Base-by-base conservation (phyloP, 2,113 vertebrate species). In the Otocyon megalotis region DNA sequence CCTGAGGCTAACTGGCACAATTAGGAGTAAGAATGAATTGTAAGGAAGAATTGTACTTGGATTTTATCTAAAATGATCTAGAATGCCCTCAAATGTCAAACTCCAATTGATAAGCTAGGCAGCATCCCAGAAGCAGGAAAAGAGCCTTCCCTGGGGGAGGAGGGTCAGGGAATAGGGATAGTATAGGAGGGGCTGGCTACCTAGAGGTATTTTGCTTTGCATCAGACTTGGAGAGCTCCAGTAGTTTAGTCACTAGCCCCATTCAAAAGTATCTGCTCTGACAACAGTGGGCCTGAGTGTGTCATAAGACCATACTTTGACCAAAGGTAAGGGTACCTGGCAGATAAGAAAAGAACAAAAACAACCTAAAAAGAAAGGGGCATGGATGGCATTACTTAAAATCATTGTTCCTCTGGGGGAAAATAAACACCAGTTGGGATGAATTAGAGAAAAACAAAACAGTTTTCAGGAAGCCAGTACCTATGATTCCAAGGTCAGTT, bases 361-460 rank as follows among this genome's bases (percentile, higher is more conserved):
- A n/a, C 56, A n/a, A 76, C 43, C 72, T 62, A 69, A 67, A 76
- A 93, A 69, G 53, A 60, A 85, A 90, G 43, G 17, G 53, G 0
- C 9, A 72, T 37, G 16, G 53, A 48, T 56, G 53, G 5, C n/a
- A 74, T 72, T 84, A 80, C 69, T 91, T 91, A 37, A 80, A 94
- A 76, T 43, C 19, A 91, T n/a, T 76, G 11, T 88, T 94, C 17
- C 16, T 19, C 28, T 71, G 54, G n/a, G 69, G 28, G 8, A 17
- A 48, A 30, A 80, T 30, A 83, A 63, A 35, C n/a, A 76, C 16
- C 17, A 56, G 35, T 88, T 91, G 71, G n/a, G 8, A 60, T 80
- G 28, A 95, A 90, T 74, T n/a, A 83, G 56, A 96, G 76, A 84
- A 93, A 90, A 94, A 80, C 50, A 58, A 84, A 83, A 76, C 17